Evolutionary conservation across 2,113 vertebrate genomes (phyloP).

Genomic region (Marmota monax): DNA sequence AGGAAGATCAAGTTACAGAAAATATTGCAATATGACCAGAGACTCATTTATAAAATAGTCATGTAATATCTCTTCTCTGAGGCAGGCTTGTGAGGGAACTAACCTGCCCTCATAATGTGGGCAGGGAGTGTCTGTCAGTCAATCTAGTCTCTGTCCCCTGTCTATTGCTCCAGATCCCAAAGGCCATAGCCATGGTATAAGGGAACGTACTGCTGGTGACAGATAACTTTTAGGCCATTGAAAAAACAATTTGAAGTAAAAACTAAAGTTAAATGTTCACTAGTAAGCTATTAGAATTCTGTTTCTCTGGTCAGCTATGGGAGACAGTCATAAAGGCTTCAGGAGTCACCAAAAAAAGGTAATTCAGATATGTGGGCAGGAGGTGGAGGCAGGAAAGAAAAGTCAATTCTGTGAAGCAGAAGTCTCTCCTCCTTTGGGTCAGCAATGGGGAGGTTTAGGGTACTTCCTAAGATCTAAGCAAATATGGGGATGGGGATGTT

Average conservation of each 20-base stretch:
- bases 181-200: neutral
- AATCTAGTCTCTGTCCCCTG: neutral
- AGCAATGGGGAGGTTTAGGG: neutral
- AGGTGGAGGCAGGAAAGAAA: neutral
- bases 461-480: neutral
- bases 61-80: neutral
- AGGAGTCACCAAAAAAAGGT: neutral
- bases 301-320: neutral
- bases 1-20: constrained; percentile 28
- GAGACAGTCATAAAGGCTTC: neutral
- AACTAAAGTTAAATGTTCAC: neutral
- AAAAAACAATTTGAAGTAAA: constrained; percentile 35
- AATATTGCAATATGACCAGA: neutral
- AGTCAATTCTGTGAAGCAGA: neutral
- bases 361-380: neutral
- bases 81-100: neutral
- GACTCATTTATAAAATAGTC: neutral
- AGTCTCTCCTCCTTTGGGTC: neutral
- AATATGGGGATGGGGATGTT: neutral
- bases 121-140: neutral
- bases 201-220: neutral
- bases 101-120: neutral
- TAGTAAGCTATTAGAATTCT: constrained; percentile 7
- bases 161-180: neutral
- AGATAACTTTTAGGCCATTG: neutral